A percentile compares a stretch with the other conserved stretches of the same genome.
Conservation (phyloP, 2,888 invertebrate species). For the Gryllus longicercus region DNA sequence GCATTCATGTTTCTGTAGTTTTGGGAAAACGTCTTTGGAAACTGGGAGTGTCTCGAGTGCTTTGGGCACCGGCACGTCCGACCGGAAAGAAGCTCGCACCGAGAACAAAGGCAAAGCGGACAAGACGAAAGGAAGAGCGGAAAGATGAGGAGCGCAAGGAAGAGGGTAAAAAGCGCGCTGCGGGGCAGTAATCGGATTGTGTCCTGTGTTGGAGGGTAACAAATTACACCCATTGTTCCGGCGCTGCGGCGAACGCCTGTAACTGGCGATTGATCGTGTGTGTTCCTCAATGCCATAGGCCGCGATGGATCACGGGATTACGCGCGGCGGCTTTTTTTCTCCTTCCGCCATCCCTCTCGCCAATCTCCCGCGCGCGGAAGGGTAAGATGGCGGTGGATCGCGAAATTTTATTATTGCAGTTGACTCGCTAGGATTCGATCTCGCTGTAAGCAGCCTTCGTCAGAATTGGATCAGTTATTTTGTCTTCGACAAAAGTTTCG, state of each 20-base stretch:
- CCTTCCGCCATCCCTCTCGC: neutral
- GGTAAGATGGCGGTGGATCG: too few relatives aligned
- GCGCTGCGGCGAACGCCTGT: neutral
- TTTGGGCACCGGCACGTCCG: too few relatives aligned
- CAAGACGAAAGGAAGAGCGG: neutral
- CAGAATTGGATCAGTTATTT: too few relatives aligned
- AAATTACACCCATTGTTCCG: neutral
- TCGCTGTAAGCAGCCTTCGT: too few relatives aligned
- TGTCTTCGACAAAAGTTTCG: too few relatives aligned
- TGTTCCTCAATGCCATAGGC: neutral
- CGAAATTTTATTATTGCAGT: too few relatives aligned
- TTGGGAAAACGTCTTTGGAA: too few relatives aligned
- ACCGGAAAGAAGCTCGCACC: too few relatives aligned
- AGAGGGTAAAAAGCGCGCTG: neutral
- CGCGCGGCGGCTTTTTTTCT: neutral
- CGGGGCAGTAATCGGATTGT: slow-evolving; percentile 6
- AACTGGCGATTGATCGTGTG: slow-evolving; percentile 8
- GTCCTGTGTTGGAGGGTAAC: neutral
- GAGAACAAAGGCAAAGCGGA: neutral
- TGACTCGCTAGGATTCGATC: too few relatives aligned
- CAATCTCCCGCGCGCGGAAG: too few relatives aligned
- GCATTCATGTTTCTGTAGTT: too few relatives aligned
- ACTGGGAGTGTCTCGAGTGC: too few relatives aligned
- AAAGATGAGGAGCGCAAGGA: neutral
- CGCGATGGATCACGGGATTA: slow-evolving; percentile 4